Evolutionary conservation across 1,140 invertebrate species (phyloP).

Genomic region (Ceratina calcarata): DNA sequence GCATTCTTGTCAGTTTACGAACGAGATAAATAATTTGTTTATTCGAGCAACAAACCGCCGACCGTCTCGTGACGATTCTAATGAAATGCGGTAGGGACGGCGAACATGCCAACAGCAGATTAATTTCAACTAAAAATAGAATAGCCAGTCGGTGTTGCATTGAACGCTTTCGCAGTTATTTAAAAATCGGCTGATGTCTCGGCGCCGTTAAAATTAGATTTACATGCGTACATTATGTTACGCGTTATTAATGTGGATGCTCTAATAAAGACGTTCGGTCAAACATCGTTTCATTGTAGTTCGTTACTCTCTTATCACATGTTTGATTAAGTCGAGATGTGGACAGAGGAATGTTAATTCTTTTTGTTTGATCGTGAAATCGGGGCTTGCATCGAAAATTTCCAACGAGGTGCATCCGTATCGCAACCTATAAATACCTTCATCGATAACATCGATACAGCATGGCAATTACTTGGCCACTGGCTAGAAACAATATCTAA

Average conservation of each 20-base stretch:
- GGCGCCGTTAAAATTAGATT: background rate
- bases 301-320: too few relatives aligned
- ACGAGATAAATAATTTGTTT: background rate
- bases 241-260: too few relatives aligned
- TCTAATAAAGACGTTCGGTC: too few relatives aligned
- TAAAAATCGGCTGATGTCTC: background rate
- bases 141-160: background rate
- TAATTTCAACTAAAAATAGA: conserved; percentile 6
- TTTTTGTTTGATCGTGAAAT: background rate
- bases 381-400: background rate
- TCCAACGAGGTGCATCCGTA: conserved; percentile 2
- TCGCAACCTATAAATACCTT: conserved; percentile 45
- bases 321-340: background rate
- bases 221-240: too few relatives aligned
- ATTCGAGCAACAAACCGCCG: background rate
- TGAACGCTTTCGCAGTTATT: background rate
- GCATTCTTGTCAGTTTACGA: background rate
- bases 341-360: too few relatives aligned
- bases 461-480: background rate
- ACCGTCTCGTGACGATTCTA: background rate
- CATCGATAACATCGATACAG: background rate
- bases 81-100: background rate
- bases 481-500: background rate
- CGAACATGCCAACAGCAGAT: conserved; percentile 10
- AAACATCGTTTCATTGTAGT: too few relatives aligned